Evolutionary conservation across 2,113 vertebrate species (phyloP), one percentile per base, ranked within the genome.

Genomic region (Dryoscopus gambensis): DNA sequence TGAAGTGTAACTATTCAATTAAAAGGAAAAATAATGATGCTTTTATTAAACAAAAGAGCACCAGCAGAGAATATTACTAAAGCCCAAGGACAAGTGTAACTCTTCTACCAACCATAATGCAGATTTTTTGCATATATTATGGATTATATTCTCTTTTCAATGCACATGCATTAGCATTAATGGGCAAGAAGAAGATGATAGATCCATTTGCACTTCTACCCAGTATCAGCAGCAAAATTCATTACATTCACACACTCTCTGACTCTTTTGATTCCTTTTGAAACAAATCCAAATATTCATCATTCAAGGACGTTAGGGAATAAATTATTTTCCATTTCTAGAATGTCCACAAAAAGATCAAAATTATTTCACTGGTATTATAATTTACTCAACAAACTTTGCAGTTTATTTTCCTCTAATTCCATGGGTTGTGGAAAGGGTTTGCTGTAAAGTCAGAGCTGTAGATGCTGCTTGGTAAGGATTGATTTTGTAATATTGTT

Each of bases 11-110:
- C 87, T 95, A 91, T 90, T 93, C 97, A 94, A 92, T 92, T 93
- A 96, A 93, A 94, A 79, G 62, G 83, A 91, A 94, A 97, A 97
- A 97, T 94, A 96, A 96, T 88, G 71, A 96, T 95, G 77, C 56
- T 91, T 93, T 94, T 95, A 95, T 96, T 90, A 93, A 94, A 96
- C 80, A 97, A 89, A 92, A 91, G 91, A 87, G 86, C 60, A 86
- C 28, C 47, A 89, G 74, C 52, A n/a, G 19, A 63, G 59, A 71
- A 15, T 73, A 76, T 70, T 63, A 18, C 87, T 90, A 33, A 93
- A 96, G 83, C 79, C 85, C 85, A 92, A 96, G 95, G 93, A 95
- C 77, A 88, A 52, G 64, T 5, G 4, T 87, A 88, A 86, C 24
- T 75, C 64, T 59, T 63, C 78, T 76, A 60, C 40, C 87, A 87